These are phyloP conservation scores for Drosophila paramelanica DNA, from an alignment of 2,888 invertebrate species.

Conservation along the genomic window DNA sequence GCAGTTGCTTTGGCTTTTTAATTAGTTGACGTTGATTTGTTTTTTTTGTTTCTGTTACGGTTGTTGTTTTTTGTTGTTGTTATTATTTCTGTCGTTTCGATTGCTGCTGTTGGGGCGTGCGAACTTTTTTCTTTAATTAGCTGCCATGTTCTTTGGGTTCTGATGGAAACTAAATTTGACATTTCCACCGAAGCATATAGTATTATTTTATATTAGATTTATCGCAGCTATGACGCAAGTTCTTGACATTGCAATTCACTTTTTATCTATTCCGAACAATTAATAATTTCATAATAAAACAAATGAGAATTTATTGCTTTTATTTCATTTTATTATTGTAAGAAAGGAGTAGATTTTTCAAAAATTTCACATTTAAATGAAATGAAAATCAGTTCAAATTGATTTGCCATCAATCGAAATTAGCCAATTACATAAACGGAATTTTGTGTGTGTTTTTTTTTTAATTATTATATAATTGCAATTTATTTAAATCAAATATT, in stretches of 20 bases:
- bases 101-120: constrained; percentile 40
- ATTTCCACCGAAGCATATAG: constrained; percentile 34
- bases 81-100: constrained; percentile 2
- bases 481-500: constrained; percentile 65
- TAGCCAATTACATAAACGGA: background rate
- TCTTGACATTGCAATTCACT: constrained; percentile 39
- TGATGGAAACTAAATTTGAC: constrained; percentile 47
- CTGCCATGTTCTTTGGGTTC: constrained; percentile 40
- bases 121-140: constrained; percentile 59
- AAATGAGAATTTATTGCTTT: too few relatives aligned
- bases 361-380: background rate
- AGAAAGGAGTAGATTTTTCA: background rate
- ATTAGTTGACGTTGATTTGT: constrained; percentile 48
- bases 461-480: constrained; percentile 29
- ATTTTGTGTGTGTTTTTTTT: background rate
- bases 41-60: constrained; percentile 4
- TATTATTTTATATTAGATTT: constrained; percentile 10
- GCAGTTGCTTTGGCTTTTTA: constrained; percentile 46
- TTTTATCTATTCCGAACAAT: background rate
- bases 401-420: constrained; percentile 8
- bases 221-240: constrained; percentile 41
- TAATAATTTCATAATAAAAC: background rate
- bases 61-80: background rate
- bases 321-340: too few relatives aligned
- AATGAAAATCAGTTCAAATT: constrained; percentile 1